Conservation (phyloP, 2,888 invertebrate species). For the Thysanoteuthis rhombus region DNA sequence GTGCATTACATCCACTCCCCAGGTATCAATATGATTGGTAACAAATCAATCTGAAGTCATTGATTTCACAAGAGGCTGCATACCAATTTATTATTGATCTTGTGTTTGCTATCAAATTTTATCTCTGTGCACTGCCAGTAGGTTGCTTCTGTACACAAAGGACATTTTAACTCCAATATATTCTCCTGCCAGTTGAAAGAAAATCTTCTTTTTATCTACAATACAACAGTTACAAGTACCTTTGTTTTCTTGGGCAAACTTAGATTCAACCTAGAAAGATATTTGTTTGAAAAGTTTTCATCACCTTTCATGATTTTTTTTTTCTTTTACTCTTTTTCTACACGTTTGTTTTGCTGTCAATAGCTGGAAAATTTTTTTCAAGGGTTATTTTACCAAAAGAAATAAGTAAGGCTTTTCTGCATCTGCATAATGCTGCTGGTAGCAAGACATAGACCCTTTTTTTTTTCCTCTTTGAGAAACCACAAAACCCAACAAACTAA, state of each 20-base stretch:
- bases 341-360: not conserved
- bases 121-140: not conserved
- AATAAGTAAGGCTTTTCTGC: not conserved
- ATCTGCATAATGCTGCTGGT: constrained; percentile 1
- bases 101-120: not conserved
- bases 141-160: not conserved
- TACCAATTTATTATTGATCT: not conserved
- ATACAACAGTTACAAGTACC: not conserved
- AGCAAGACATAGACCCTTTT: not conserved
- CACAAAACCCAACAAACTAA: not conserved
- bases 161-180: not conserved
- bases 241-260: not conserved
- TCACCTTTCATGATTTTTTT: not conserved
- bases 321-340: not conserved
- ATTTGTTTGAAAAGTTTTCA: not conserved
- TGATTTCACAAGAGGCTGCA: not conserved
- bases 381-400: not conserved
- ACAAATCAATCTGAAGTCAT: not conserved
- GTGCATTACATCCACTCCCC: not conserved
- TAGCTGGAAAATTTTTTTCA: too few species aligned
- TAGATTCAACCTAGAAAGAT: not conserved
- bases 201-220: not conserved
- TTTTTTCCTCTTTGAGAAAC: not conserved
- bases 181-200: not conserved
- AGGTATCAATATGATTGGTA: not conserved